Percentiles rank a stretch among this genome's conserved stretches.
phyloP scores from a whole-genome alignment of 2,113 vertebrate genomes.

The Ramphastos sulfuratus region DNA sequence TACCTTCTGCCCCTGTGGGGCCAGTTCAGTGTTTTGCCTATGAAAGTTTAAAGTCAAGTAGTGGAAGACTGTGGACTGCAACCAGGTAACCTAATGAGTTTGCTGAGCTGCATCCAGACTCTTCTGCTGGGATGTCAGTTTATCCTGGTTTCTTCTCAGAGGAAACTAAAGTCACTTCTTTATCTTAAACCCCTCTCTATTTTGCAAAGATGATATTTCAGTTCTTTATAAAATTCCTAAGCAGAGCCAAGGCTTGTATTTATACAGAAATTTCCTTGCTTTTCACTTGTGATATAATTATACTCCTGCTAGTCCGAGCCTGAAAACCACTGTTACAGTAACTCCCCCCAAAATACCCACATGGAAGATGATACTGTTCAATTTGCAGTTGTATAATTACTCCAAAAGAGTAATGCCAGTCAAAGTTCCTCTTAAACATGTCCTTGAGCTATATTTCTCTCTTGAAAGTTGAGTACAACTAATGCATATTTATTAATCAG shows the following conservation, averaged over 20 bases:
- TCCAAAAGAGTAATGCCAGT: neutral
- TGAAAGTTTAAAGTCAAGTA: neutral
- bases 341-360: neutral
- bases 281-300: neutral
- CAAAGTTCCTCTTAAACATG: neutral
- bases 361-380: neutral
- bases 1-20: neutral
- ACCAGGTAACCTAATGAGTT: neutral
- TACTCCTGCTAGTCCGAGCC: neutral
- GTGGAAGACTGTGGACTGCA: neutral
- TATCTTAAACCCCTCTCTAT: neutral
- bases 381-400: slow-evolving; percentile 25
- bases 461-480: neutral
- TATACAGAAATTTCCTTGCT: neutral
- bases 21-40: neutral
- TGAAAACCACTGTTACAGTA: neutral
- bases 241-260: neutral
- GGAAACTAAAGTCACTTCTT: neutral
- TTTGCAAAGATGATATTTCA: neutral
- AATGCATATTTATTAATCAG: slow-evolving; percentile 21
- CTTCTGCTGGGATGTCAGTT: neutral
- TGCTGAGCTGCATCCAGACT: neutral
- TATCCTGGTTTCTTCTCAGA: neutral
- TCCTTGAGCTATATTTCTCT: slow-evolving; percentile 20
- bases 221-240: neutral